Conservation (phyloP, 2,888 invertebrate species). For the Elysia crispata region DNA sequence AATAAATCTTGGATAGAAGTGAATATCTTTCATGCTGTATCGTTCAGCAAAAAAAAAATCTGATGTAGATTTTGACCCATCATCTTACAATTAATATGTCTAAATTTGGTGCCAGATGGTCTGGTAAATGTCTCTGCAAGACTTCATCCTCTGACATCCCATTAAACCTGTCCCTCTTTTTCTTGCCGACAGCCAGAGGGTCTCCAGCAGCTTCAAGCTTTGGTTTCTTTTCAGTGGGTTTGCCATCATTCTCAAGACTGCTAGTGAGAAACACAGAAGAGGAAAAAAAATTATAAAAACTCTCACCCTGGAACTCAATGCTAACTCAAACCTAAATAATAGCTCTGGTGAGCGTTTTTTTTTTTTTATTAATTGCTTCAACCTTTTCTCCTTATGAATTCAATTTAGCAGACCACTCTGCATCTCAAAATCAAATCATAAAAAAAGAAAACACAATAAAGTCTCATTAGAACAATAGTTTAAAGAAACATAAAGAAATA, state of each 20-base stretch:
- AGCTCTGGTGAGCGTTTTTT: background rate
- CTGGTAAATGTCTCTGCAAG: conserved; percentile 93
- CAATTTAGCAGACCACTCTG: background rate
- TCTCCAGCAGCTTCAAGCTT: conserved; percentile 75
- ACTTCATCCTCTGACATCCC: conserved; percentile 95
- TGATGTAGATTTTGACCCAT: background rate
- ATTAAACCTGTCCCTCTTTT: conserved; percentile 75
- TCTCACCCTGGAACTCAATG: no score
- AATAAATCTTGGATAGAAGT: no score
- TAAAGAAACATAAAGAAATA: no score
- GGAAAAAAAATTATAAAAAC: no score
- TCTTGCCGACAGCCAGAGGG: conserved; percentile 81
- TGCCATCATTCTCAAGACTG: conserved; percentile 33
- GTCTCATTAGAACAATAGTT: background rate
- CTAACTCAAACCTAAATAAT: no score
- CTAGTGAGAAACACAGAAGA: background rate
- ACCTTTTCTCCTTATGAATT: background rate
- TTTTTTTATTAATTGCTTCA: background rate
- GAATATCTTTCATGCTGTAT: no score
- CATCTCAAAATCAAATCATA: background rate
- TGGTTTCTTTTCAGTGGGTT: conserved; percentile 56
- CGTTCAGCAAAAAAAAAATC: no score
- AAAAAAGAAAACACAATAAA: background rate
- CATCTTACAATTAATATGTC: conserved; percentile 97
- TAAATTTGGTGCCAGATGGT: conserved; percentile 93